phyloP scores from a whole-genome alignment of 2,888 invertebrate genomes.

The Tinea trinotella region DNA sequence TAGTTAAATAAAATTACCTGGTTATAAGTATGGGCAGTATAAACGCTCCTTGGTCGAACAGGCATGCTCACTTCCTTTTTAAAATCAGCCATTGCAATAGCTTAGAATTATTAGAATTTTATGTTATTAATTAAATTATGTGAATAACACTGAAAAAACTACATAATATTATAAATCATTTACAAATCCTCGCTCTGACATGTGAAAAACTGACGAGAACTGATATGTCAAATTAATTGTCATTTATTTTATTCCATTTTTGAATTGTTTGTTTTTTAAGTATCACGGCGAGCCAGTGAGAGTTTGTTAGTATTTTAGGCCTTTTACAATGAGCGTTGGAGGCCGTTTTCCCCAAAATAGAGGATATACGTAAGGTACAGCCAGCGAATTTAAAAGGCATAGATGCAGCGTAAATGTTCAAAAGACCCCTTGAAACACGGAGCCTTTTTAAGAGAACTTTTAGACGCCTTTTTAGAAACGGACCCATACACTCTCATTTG shows the following conservation, averaged over 20 bases:
- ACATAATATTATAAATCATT: constrained; percentile 12
- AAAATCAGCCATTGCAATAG: constrained; percentile 42
- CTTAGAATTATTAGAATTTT: background rate
- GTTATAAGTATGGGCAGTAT: constrained; percentile 77
- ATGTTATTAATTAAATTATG: constrained; percentile 2
- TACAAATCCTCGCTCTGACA: background rate
- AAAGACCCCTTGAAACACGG: no score
- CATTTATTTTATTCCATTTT: constrained; percentile 9
- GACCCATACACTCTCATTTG: no score
- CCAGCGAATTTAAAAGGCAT: no score
- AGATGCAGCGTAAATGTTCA: no score
- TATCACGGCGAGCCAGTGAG: background rate
- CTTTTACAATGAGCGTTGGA: no score
- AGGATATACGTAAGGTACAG: no score
- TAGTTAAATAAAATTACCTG: no score
- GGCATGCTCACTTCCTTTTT: constrained; percentile 62
- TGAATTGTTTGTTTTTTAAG: constrained; percentile 1
- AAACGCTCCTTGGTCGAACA: constrained; percentile 77
- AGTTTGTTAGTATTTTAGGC: no score
- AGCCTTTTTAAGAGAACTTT: no score
- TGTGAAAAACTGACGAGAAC: background rate
- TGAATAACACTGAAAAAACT: constrained; percentile 12
- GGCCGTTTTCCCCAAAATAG: no score
- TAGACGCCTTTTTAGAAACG: no score
- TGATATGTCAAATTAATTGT: background rate